Evolutionary conservation across 2,113 vertebrate genomes (phyloP), one percentile per base, ranked within the genome.

Genomic region (Dissostichus mawsoni): DNA sequence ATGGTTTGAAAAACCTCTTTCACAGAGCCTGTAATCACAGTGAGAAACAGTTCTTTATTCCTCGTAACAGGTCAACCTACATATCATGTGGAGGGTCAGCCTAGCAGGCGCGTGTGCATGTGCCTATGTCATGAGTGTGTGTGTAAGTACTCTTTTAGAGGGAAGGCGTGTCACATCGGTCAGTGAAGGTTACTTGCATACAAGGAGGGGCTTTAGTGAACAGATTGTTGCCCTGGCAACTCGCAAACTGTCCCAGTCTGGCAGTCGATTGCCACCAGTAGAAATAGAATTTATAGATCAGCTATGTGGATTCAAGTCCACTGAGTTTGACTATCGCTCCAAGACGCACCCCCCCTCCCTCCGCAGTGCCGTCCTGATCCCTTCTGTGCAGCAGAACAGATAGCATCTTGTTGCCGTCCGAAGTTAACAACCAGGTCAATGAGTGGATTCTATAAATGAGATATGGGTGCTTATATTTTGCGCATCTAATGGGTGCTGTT

Each of bases 201-300:
- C 68, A 53, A 69, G 87, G 88, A 85, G 84, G 89, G 69, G 83
- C 69, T 50, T 74, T 44, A 64, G 16, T 51, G 87, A 90, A 87
- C 93, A 94, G 92, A 93, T 93, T 94, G 90, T 92, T 88, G 91
- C 92, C 87, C 74, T 23, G 89, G 92, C 89, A 74, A 86, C 84
- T 88, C 67, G 83, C 86, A 90, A 88, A 90, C 76, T 76, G 89
- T 87, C 78, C 80, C 68, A 41, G 57, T 63, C 83, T 86, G 76
- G 78, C 82, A 72, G 78, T 73, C 80, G 12, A 45, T 89, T 80
- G 81, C 88, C 69, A 76, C 68, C 80, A 74, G 66, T 90, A 86
- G 91, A 90, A 85, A 67, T 51, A 87, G 81, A 93, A 78, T 89
- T 87, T 74, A 86, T 91, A 92, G 91, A 92, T 87, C 72, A 48